These are phyloP conservation scores for Desmophyllum pertusum DNA, from an alignment of 92 coral and sea anemone genomes.

Conservation along the genomic window DNA sequence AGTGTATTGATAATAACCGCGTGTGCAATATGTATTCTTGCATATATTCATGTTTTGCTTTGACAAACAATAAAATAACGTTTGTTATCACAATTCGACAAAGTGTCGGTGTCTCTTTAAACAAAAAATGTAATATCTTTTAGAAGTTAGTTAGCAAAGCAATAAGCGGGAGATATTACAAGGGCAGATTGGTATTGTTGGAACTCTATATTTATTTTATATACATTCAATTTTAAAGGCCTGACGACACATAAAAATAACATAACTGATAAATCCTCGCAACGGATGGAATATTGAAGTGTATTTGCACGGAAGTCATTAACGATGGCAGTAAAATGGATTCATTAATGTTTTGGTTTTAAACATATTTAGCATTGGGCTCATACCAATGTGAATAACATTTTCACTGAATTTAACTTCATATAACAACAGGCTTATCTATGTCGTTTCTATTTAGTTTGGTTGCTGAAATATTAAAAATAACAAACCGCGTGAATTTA, in stretches of 20 bases:
- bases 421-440: not conserved
- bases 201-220: not conserved
- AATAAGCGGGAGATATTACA: not conserved
- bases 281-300: not conserved
- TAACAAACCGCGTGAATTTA: too few species aligned
- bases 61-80: conserved; percentile 3
- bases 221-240: not conserved
- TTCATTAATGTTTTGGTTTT: not conserved
- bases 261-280: not conserved
- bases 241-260: too few species aligned
- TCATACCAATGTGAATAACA: not conserved
- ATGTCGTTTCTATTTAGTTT: not conserved
- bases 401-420: not conserved
- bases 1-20: too few species aligned
- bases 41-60: not conserved
- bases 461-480: not conserved
- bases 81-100: not conserved
- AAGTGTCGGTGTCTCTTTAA: conserved; percentile 6
- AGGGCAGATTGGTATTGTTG: not conserved
- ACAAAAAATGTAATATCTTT: not conserved
- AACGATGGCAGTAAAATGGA: not conserved
- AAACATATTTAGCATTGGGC: not conserved
- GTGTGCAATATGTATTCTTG: too few species aligned
- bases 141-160: not conserved
- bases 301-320: not conserved